Conservation (phyloP, 2,888 invertebrate species). For the Agrochola lota region DNA sequence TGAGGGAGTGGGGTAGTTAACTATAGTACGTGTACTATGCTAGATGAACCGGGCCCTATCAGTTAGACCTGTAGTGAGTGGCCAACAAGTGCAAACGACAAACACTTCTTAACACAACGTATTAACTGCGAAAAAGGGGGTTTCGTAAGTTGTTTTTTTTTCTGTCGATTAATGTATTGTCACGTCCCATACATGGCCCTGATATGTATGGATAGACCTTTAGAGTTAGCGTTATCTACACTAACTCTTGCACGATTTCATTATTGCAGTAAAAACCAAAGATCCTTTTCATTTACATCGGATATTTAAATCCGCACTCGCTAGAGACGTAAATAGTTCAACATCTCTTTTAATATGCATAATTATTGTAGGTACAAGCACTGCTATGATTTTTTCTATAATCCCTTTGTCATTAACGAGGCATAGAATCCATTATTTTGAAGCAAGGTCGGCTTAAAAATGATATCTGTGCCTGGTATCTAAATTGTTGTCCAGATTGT, state of each 20-base stretch:
- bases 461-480: constrained; percentile 35
- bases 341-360: neutral
- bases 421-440: constrained; percentile 22
- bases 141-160: neutral
- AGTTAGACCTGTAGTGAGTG: neutral
- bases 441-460: constrained; percentile 43
- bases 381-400: constrained; percentile 14
- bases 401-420: constrained; percentile 46
- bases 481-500: neutral
- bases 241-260: too few relatives aligned
- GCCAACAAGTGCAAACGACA: neutral
- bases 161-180: neutral
- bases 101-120: neutral
- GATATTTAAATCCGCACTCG: neutral
- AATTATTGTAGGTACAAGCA: constrained; percentile 20
- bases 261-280: too few relatives aligned
- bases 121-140: neutral
- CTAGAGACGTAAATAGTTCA: neutral
- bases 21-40: neutral
- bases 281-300: neutral
- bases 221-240: neutral
- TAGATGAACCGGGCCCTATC: neutral
- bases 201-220: neutral
- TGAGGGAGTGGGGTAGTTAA: neutral
- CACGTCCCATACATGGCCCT: neutral